A percentile compares a stretch with the other conserved stretches of the same genome.
Evolutionary conservation across 2,888 invertebrate species (phyloP).

Genomic region (Mesochorus sp.): DNA sequence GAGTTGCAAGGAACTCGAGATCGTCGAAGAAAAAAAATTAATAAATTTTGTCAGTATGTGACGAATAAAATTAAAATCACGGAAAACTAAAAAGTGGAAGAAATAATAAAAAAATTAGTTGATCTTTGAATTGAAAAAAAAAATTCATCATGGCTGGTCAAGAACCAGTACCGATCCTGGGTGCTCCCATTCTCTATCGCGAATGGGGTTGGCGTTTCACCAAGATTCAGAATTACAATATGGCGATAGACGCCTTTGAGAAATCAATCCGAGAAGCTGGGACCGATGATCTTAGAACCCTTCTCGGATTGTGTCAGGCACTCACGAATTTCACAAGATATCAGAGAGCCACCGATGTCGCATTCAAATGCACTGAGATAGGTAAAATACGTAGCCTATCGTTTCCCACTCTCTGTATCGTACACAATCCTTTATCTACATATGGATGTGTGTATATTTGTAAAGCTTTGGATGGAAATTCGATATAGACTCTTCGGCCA

Average conservation of each 20-base stretch:
- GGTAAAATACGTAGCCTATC: conserved; percentile 64
- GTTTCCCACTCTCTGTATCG: neutral
- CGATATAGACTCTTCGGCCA: conserved; percentile 4
- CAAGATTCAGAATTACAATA: conserved; percentile 61
- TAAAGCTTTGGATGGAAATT: conserved; percentile 22
- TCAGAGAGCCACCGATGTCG: conserved; percentile 67
- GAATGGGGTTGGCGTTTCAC: conserved; percentile 75
- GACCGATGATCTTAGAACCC: conserved; percentile 67
- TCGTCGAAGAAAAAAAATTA: conserved; percentile 2
- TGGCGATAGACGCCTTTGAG: conserved; percentile 70
- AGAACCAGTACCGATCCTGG: conserved; percentile 65
- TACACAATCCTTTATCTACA: neutral
- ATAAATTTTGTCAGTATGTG: neutral
- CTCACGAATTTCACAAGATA: conserved; percentile 71
- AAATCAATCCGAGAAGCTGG: conserved; percentile 68
- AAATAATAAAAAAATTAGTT: neutral
- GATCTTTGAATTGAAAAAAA: conserved; percentile 17
- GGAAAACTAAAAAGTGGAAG: neutral
- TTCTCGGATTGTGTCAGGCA: conserved; percentile 71
- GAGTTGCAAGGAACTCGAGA: conserved; percentile 10
- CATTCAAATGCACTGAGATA: conserved; percentile 71
- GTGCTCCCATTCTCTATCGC: conserved; percentile 71
- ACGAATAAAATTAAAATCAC: neutral
- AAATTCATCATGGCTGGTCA: conserved; percentile 52
- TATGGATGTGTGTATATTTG: neutral